These are phyloP conservation scores for Actinemys pallida DNA, from an alignment of 2,113 vertebrate genomes.

Conservation along the genomic window DNA sequence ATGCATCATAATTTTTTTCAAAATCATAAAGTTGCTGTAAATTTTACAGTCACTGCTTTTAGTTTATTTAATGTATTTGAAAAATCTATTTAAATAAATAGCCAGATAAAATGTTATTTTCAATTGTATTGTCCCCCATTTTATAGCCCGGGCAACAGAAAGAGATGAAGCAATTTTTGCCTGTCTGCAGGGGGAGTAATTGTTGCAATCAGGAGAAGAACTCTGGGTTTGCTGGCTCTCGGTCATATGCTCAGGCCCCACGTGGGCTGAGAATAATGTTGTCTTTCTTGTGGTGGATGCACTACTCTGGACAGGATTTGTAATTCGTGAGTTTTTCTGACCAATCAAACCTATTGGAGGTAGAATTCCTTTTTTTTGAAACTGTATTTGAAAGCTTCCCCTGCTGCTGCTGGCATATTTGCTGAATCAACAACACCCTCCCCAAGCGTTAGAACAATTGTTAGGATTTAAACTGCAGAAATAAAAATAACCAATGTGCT, in stretches of 20 bases:
- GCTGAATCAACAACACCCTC: neutral
- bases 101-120: slow-evolving; percentile 45
- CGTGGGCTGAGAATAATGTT: neutral
- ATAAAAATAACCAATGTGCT: neutral
- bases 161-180: neutral
- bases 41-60: neutral
- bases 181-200: neutral
- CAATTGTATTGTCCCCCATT: neutral
- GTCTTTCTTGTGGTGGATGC: neutral
- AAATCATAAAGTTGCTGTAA: neutral
- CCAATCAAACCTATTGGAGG: neutral
- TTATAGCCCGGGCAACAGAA: neutral
- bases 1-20: neutral
- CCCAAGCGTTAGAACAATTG: rapidly evolving
- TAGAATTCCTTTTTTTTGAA: neutral
- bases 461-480: rapidly evolving
- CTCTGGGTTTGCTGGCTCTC: neutral
- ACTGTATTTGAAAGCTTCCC: neutral
- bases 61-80: neutral
- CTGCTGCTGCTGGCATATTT: neutral
- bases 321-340: neutral
- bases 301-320: neutral
- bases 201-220: neutral
- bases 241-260: too few species aligned
- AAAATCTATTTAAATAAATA: slow-evolving; percentile 54